These are phyloP conservation scores for Catalaphyllia jardinei DNA, from an alignment of 64 coral and sea anemone species.

Conservation along the genomic window DNA sequence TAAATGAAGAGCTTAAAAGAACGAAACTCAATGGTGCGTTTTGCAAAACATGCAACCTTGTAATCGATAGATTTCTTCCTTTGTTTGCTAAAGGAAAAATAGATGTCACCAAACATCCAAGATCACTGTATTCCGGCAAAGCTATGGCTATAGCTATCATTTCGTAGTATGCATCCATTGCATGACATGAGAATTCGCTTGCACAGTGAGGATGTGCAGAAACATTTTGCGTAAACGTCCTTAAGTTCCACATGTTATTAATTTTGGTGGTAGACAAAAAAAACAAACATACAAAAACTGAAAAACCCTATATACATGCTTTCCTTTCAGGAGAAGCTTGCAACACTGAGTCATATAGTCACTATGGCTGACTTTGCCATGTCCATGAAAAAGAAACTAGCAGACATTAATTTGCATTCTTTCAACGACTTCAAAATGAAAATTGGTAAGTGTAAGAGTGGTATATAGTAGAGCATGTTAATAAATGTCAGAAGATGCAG, in stretches of 20 bases:
- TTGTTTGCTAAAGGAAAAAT: no score
- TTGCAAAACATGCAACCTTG: no score
- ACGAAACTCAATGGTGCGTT: no score
- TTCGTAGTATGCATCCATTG: no score
- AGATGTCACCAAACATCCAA: no score
- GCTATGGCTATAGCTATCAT: no score
- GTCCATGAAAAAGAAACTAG: constrained; percentile 97
- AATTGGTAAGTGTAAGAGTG: constrained; percentile 84
- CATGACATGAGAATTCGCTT: not conserved
- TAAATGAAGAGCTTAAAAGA: no score
- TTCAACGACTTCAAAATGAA: constrained; percentile 99
- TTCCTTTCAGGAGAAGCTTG: constrained; percentile 83
- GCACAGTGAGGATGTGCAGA: not conserved
- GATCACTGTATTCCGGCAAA: no score
- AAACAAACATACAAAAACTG: not conserved
- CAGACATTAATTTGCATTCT: constrained; percentile 90
- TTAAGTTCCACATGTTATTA: no score
- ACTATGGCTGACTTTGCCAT: constrained; percentile 97
- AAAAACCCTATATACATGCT: not conserved
- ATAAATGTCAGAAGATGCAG: no score
- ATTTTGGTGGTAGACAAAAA: no score
- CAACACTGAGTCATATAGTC: constrained; percentile 82
- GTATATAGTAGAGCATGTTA: not conserved
- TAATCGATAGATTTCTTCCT: no score
- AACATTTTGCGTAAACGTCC: not conserved